phyloP scores from a whole-genome alignment of 2,113 vertebrate species.

The Platysteira castanea region DNA sequence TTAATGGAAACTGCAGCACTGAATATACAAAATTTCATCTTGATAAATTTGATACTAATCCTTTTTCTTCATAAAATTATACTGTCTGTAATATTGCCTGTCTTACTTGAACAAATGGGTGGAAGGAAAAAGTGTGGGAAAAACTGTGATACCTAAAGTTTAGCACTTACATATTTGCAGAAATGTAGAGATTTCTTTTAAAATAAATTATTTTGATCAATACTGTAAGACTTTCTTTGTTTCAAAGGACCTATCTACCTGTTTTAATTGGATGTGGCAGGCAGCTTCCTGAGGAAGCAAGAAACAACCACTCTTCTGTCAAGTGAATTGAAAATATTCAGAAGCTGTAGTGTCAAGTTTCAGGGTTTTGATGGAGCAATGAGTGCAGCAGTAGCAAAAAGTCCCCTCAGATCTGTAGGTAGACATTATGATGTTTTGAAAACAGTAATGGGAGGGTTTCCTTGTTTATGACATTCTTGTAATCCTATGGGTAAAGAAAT shows the following conservation, averaged over 20 bases:
- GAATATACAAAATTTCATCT: neutral
- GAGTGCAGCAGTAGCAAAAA: neutral
- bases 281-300: neutral
- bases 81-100: neutral
- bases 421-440: neutral
- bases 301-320: neutral
- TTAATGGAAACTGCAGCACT: slow-evolving; percentile 7
- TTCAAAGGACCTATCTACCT: neutral
- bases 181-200: neutral
- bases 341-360: neutral
- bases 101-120: neutral
- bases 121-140: neutral
- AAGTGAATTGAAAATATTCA: neutral
- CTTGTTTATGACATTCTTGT: neutral
- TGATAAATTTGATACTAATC: slow-evolving; percentile 6
- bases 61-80: slow-evolving; percentile 10
- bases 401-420: neutral
- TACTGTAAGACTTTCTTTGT: neutral
- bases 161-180: neutral
- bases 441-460: neutral
- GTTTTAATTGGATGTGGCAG: neutral
- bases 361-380: neutral
- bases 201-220: neutral
- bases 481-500: neutral
- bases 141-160: neutral